Percentiles rank a stretch among this genome's conserved stretches.
Evolutionary conservation across 2,888 invertebrate species (phyloP).

Genomic region (Phlogophora meticulosa): DNA sequence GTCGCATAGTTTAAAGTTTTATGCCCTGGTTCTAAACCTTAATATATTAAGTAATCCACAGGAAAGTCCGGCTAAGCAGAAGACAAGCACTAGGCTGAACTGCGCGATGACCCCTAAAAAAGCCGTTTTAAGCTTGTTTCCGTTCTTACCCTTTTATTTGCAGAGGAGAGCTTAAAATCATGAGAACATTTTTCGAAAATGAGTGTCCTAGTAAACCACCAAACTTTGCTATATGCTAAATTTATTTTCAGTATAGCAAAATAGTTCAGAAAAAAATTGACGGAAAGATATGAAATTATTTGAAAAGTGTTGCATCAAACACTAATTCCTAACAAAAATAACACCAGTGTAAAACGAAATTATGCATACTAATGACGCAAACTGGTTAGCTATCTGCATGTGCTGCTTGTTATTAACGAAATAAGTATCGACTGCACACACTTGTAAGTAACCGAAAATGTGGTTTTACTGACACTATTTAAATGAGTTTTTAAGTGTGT

Average conservation of each 20-base stretch:
- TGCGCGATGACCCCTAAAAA: too few species aligned
- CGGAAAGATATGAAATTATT: background rate
- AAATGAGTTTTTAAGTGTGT: conserved; percentile 19
- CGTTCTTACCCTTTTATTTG: too few species aligned
- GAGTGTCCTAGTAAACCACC: background rate
- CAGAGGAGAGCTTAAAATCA: too few species aligned
- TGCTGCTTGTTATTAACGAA: conserved; percentile 11
- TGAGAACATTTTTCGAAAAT: background rate
- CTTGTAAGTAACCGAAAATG: conserved; percentile 2
- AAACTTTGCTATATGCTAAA: background rate
- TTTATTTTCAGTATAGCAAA: background rate
- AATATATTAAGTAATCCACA: too few species aligned
- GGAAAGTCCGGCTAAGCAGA: too few species aligned
- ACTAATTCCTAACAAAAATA: conserved; percentile 6
- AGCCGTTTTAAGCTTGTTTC: too few species aligned
- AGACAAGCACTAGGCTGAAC: too few species aligned
- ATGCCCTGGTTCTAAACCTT: too few species aligned
- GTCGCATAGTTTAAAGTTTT: too few species aligned
- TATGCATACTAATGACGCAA: conserved; percentile 23
- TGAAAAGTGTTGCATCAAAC: background rate
- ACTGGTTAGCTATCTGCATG: conserved; percentile 38
- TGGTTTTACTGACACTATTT: conserved; percentile 14
- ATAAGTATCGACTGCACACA: background rate
- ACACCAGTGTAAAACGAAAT: conserved; percentile 12
- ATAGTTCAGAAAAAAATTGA: background rate